A percentile compares a stretch with the other conserved stretches of the same genome.
Evolutionary conservation across 2,113 vertebrate species (phyloP).

Genomic region (Rutilus rutilus): DNA sequence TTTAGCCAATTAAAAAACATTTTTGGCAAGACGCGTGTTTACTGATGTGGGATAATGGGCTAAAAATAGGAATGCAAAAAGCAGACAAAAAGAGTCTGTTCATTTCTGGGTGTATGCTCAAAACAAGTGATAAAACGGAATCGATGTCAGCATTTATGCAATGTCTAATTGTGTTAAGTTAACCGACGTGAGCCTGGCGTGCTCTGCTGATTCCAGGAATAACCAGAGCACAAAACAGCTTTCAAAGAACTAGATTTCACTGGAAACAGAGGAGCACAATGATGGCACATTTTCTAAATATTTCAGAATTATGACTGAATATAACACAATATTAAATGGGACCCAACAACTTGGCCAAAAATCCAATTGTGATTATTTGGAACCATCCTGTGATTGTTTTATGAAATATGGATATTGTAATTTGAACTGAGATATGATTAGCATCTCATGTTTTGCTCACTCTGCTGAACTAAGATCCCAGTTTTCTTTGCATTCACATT

Average conservation of each 20-base stretch:
- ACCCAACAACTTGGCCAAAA: neutral
- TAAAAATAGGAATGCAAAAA: conserved; percentile 52
- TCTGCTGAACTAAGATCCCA: neutral
- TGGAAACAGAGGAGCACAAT: neutral
- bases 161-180: neutral
- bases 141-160: neutral
- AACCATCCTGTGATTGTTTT: too few species aligned
- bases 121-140: conserved; percentile 11
- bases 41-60: conserved; percentile 43
- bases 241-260: too few species aligned
- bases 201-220: conserved; percentile 3
- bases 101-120: neutral
- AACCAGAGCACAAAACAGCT: neutral
- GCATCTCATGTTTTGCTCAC: neutral
- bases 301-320: neutral
- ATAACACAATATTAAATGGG: neutral
- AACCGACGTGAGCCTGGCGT: conserved; percentile 36
- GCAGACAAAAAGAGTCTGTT: conserved; percentile 47
- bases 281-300: neutral
- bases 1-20: conserved; percentile 53
- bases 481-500: neutral
- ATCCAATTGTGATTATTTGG: neutral
- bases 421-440: neutral
- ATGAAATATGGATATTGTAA: neutral
- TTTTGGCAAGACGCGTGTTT: conserved; percentile 40